phyloP scores from a whole-genome alignment of 92 coral and sea anemone genomes.

The Micromussa lordhowensis region DNA sequence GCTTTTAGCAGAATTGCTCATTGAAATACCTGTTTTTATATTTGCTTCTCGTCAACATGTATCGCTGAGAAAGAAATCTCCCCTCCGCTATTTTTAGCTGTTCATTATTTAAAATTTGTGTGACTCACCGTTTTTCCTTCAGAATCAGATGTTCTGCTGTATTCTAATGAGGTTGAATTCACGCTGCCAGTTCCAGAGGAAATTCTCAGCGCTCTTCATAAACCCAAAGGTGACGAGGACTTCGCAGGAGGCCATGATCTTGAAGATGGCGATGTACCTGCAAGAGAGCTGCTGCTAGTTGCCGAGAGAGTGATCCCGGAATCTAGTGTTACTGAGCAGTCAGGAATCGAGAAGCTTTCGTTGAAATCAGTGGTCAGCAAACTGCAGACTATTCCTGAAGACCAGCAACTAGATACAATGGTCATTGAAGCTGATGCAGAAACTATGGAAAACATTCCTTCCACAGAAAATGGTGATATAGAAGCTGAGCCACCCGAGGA shows the following conservation, averaged over 20 bases:
- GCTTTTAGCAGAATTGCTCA: background rate
- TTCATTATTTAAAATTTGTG: background rate
- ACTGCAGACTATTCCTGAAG: constrained; percentile 78
- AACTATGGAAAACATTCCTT: constrained; percentile 1
- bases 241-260: constrained; percentile 4
- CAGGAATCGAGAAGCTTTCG: constrained; percentile 25
- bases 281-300: constrained; percentile 65
- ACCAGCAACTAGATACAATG: constrained; percentile 55
- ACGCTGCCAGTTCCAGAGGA: constrained; percentile 76
- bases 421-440: constrained; percentile 15
- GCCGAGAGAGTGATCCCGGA: constrained; percentile 53
- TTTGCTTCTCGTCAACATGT: background rate
- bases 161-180: constrained; percentile 84
- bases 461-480: background rate
- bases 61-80: too few relatives aligned
- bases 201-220: constrained; percentile 36
- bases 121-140: background rate
- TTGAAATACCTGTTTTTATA: background rate
- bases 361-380: constrained; percentile 35
- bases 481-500: background rate
- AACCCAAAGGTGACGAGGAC: background rate
- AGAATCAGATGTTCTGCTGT: constrained; percentile 63
- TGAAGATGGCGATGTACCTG: constrained; percentile 10
- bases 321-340: constrained; percentile 1
- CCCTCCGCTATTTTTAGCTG: too few relatives aligned